These are phyloP conservation scores for Eupsilia transversa DNA, from an alignment of 2,888 invertebrate species.

Conservation along the genomic window DNA sequence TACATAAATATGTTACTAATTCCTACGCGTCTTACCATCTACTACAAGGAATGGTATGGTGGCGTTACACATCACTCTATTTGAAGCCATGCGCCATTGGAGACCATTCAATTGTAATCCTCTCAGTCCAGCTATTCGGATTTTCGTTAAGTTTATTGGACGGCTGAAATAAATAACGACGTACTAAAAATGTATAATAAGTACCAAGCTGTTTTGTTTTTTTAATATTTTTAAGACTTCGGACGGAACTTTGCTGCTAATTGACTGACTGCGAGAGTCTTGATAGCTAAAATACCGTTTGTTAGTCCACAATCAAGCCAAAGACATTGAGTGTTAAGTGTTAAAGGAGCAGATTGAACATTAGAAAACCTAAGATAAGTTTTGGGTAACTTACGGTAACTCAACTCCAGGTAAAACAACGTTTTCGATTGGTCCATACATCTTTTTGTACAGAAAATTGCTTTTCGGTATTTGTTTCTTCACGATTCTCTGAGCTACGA, in stretches of 20 bases:
- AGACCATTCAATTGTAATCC: background rate
- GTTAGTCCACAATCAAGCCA: background rate
- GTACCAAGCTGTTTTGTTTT: background rate
- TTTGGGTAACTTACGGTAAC: slow-evolving; percentile 8
- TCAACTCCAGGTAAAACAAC: slow-evolving; percentile 24
- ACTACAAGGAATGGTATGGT: background rate
- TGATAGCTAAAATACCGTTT: background rate
- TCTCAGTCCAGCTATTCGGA: background rate
- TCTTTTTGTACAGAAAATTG: background rate
- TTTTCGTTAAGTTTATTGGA: slow-evolving; percentile 9
- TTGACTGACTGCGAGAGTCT: background rate
- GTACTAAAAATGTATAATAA: background rate
- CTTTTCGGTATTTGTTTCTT: background rate
- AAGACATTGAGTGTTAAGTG: background rate
- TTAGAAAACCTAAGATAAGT: background rate
- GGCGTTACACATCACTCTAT: background rate
- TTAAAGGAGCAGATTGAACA: background rate
- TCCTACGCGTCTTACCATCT: background rate
- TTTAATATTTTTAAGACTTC: background rate
- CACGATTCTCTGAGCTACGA: background rate
- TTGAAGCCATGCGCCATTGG: background rate
- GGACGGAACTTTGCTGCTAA: background rate
- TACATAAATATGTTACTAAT: background rate
- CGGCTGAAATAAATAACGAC: slow-evolving; percentile 10
- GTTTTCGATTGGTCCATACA: slow-evolving; percentile 26